Base-by-base conservation (phyloP, 1,140 invertebrate genomes). In the Dendrolimus kikuchii region DNA sequence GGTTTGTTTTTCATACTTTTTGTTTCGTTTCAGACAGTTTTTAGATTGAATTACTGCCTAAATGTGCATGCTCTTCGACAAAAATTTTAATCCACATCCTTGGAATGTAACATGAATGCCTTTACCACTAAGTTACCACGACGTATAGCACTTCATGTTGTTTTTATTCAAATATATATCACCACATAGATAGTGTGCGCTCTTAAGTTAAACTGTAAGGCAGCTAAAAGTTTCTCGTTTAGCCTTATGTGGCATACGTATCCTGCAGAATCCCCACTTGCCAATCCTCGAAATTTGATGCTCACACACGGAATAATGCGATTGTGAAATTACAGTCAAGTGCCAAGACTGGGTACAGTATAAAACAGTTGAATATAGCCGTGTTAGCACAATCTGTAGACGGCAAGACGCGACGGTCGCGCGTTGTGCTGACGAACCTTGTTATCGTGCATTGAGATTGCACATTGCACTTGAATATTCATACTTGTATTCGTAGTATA, bases 401-500 rank as follows among this genome's bases (percentile, higher is more conserved):
- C 60, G 49, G 38, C 45, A 7, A 42, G 57, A 54, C 50, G 53
- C 62, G 47, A 45, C 55, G 46, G 43, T 44, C 55, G 61, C 55
- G 46, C 57, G 63, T 73, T 81, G 57, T 70, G 77, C 79, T 82
- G 79, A 80, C 73, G 77, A 82, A 71, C 65, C 79, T 80, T 77
- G 75, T 80, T 82, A 80, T 74, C 65, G 53, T 59, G 64, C 68
- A 71, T 75, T 74, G 64, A 44, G 42, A 58, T 47, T 55, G 45
- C 55, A 53, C 46, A 54, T 37, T 55, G 55, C 50, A 60, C 47
- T 36, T 54, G 52, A 54, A 47, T 47, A 79, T 76, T 76, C 76
- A 78, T 78, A 70, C 66, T 66, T 55, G 55, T 70, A 66, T 72
- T 77, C 69, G 65, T 46, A 23, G 23, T 23, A 23, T 23, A 23